Percentiles rank a stretch among this genome's conserved stretches.
Evolutionary conservation across 2,797 vertebrate genomes (phyloP).

Genomic region (Danio aesculapii): DNA sequence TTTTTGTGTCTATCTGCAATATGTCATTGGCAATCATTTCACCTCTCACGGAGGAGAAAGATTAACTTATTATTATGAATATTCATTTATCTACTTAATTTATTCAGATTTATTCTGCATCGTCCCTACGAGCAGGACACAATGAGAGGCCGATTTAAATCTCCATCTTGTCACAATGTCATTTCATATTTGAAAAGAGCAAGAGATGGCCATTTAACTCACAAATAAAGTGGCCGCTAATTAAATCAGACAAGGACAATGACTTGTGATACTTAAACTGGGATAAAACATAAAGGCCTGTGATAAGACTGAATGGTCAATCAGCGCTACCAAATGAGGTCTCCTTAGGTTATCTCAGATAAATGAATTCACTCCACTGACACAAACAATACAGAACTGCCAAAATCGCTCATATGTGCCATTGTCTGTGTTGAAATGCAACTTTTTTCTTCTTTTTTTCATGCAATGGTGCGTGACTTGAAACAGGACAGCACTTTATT

Average conservation of each 20-base stretch:
- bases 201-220: slow-evolving; percentile 60
- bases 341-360: slow-evolving; percentile 62
- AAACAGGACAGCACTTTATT: background rate
- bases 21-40: slow-evolving; percentile 46
- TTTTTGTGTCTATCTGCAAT: background rate
- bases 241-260: slow-evolving; percentile 65
- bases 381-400: slow-evolving; percentile 54
- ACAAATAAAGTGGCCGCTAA: slow-evolving; percentile 57
- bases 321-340: slow-evolving; percentile 63
- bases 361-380: slow-evolving; percentile 41
- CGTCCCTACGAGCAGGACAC: slow-evolving; percentile 44
- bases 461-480: slow-evolving; percentile 16
- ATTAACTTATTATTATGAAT: slow-evolving; percentile 51
- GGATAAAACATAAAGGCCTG: slow-evolving; percentile 56
- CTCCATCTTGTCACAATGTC: slow-evolving; percentile 56
- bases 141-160: slow-evolving; percentile 65
- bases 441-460: slow-evolving; percentile 9
- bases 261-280: slow-evolving; percentile 56
- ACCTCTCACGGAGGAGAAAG: slow-evolving; percentile 48
- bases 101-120: slow-evolving; percentile 43
- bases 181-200: slow-evolving; percentile 55
- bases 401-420: slow-evolving; percentile 16
- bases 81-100: slow-evolving; percentile 52
- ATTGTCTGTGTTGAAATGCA: slow-evolving; percentile 41
- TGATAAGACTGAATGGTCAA: slow-evolving; percentile 64